A percentile compares a stretch with the other conserved stretches of the same genome.
These are phyloP conservation scores for Goniozus legneri DNA, from an alignment of 1,140 invertebrate genomes.

Conservation along the genomic window DNA sequence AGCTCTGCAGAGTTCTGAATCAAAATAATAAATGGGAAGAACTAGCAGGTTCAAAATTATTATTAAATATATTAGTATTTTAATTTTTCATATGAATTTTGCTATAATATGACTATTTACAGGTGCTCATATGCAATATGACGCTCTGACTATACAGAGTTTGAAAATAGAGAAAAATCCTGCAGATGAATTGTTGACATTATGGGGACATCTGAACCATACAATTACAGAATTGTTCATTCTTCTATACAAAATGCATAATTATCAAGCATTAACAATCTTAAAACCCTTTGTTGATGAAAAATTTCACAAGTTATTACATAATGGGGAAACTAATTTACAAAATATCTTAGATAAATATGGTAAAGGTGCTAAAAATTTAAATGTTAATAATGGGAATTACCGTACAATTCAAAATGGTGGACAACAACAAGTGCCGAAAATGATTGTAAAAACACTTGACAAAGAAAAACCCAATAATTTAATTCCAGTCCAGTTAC, in stretches of 20 bases:
- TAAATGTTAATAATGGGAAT: slow-evolving; percentile 36
- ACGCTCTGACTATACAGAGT: slow-evolving; percentile 49
- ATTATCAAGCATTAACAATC: slow-evolving; percentile 68
- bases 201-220: slow-evolving; percentile 80
- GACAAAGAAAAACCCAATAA: slow-evolving; percentile 39
- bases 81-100: not conserved
- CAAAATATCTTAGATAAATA: slow-evolving; percentile 24
- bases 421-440: slow-evolving; percentile 19
- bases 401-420: not conserved
- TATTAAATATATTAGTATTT: not conserved
- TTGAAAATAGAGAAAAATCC: slow-evolving; percentile 64
- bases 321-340: slow-evolving; percentile 50
- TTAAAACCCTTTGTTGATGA: slow-evolving; percentile 62
- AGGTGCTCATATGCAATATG: slow-evolving; percentile 57
- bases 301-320: slow-evolving; percentile 59
- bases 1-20: slow-evolving; percentile 75
- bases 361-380: slow-evolving; percentile 38
- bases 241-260: slow-evolving; percentile 66
- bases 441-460: slow-evolving; percentile 23
- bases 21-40: slow-evolving; percentile 75
- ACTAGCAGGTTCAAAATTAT: slow-evolving; percentile 56
- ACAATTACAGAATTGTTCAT: slow-evolving; percentile 74
- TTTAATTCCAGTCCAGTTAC: slow-evolving; percentile 16
- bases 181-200: slow-evolving; percentile 68
- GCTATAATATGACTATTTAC: slow-evolving; percentile 5